phyloP scores from a whole-genome alignment of 2,888 invertebrate species.

The Incurvaria masculella region DNA sequence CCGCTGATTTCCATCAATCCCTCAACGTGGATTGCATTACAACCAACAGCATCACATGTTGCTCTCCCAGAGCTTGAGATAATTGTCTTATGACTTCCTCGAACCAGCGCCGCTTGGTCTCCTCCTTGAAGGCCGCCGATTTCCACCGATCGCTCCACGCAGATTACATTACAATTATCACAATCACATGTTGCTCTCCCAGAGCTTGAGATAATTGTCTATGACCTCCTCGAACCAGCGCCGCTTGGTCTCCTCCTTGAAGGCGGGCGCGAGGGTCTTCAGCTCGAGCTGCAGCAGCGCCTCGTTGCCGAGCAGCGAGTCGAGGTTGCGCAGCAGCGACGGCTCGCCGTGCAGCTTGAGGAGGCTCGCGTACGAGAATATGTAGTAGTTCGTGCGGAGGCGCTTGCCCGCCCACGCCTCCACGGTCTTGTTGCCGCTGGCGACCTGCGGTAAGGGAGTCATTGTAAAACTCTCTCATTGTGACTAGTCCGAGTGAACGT shows the following conservation, averaged over 20 bases:
- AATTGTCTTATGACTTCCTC: conserved; percentile 86
- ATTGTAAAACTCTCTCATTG: too few relatives aligned
- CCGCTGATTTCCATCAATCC: too few relatives aligned
- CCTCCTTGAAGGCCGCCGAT: conserved; percentile 74
- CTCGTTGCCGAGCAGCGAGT: conserved; percentile 74
- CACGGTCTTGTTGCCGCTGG: conserved; percentile 75
- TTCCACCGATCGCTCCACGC: too few relatives aligned
- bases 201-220: conserved; percentile 85
- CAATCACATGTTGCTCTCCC: conserved; percentile 83
- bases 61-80: conserved; percentile 85
- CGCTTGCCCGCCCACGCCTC: conserved; percentile 73
- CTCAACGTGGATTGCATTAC: too few relatives aligned
- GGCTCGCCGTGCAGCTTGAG: conserved; percentile 80
- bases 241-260: conserved; percentile 69
- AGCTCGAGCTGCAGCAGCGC: conserved; percentile 80
- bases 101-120: conserved; percentile 75
- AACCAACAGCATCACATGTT: conserved; percentile 64
- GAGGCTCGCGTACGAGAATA: conserved; percentile 77
- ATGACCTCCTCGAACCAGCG: conserved; percentile 86
- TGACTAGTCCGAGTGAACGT: too few relatives aligned
- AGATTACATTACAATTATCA: too few relatives aligned
- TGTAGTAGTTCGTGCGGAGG: conserved; percentile 71
- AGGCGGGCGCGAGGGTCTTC: conserved; percentile 73
- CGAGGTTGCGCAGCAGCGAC: conserved; percentile 64
- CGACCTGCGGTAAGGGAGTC: conserved; percentile 56